phyloP scores from a whole-genome alignment of 2,888 invertebrate species.

The Lamellibrachia columna region DNA sequence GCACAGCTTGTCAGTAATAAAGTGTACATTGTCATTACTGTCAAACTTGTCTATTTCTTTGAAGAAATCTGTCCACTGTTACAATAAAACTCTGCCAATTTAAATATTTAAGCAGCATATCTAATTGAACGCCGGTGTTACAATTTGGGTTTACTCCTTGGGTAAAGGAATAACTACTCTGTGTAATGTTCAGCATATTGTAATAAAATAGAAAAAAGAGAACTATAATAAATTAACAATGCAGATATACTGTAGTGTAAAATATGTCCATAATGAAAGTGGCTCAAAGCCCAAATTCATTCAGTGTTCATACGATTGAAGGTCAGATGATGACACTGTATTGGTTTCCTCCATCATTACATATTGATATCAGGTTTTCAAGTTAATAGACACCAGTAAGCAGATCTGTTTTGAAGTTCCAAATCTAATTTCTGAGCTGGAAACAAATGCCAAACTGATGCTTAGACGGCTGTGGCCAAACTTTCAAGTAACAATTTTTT shows the following conservation, averaged over 20 bases:
- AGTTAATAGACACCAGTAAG: conserved; percentile 1
- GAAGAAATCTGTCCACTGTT: not conserved
- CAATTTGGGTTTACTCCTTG: no score
- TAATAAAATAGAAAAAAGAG: not conserved
- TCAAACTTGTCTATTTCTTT: not conserved
- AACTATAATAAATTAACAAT: not conserved
- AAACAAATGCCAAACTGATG: not conserved
- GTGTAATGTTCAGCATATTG: no score
- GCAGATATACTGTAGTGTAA: not conserved
- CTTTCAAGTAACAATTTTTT: not conserved
- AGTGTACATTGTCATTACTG: not conserved
- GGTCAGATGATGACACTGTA: not conserved
- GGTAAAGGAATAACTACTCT: no score
- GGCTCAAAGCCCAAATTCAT: not conserved
- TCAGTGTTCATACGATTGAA: not conserved
- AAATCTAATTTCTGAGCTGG: not conserved
- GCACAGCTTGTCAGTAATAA: not conserved
- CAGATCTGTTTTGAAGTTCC: conserved; percentile 4
- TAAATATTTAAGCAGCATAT: no score
- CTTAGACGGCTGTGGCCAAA: not conserved
- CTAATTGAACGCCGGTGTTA: no score
- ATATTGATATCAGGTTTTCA: not conserved
- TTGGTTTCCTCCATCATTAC: not conserved
- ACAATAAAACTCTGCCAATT: no score
- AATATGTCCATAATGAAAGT: not conserved